These are phyloP conservation scores for Latrodectus geometricus DNA, from an alignment of 1,140 invertebrate species.

Conservation along the genomic window DNA sequence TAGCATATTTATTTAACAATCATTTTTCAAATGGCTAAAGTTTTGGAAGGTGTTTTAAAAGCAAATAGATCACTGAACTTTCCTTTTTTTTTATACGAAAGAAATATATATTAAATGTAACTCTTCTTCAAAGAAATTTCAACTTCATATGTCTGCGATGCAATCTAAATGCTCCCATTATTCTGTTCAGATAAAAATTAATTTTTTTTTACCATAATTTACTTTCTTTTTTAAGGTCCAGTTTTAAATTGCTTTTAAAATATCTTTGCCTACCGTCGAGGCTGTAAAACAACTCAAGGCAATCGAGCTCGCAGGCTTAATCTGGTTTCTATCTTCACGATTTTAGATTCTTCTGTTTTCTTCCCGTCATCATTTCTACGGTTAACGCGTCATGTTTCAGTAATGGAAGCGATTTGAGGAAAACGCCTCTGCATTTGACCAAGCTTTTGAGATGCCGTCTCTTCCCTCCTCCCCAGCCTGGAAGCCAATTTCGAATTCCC, in stretches of 20 bases:
- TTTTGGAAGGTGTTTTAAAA: too few relatives aligned
- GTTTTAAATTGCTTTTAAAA: conserved; percentile 13
- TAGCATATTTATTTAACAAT: too few relatives aligned
- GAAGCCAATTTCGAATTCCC: conserved; percentile 16
- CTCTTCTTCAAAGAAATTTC: too few relatives aligned
- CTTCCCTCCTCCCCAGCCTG: background rate
- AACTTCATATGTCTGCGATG: too few relatives aligned
- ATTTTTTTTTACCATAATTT: background rate
- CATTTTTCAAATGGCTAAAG: too few relatives aligned
- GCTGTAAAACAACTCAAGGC: background rate
- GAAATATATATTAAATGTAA: too few relatives aligned
- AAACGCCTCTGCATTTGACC: conserved; percentile 47
- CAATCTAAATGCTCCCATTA: background rate
- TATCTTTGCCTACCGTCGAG: background rate
- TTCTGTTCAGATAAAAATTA: background rate
- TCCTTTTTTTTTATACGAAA: too few relatives aligned
- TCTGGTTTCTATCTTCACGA: conserved; percentile 11
- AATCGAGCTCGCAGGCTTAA: conserved; percentile 7
- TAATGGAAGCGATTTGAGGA: conserved; percentile 14
- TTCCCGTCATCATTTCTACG: conserved; percentile 6
- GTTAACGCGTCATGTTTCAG: conserved; percentile 4
- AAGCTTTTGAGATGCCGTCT: conserved; percentile 18
- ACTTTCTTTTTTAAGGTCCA: background rate
- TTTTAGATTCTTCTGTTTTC: conserved; percentile 1
- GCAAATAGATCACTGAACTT: too few relatives aligned